phyloP scores from a whole-genome alignment of 2,113 vertebrate genomes.

The Hemichromis elongatus region DNA sequence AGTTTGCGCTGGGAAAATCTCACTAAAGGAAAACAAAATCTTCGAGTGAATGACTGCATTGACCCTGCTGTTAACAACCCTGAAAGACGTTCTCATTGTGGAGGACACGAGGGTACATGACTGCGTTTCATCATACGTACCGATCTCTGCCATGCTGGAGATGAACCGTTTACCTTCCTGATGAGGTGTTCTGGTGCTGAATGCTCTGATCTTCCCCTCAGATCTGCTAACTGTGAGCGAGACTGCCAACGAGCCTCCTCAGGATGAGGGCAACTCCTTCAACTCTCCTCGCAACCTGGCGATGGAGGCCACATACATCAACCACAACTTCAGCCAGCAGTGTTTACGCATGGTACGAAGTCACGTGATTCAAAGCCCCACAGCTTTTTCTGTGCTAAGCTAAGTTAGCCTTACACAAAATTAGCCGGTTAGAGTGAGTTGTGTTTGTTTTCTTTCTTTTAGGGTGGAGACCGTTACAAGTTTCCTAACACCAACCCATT shows the following conservation, averaged over 20 bases:
- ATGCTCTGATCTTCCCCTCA: slow-evolving; percentile 17
- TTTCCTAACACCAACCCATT: slow-evolving; percentile 94
- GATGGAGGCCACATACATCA: slow-evolving; percentile 99
- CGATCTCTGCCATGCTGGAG: background rate
- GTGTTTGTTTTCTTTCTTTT: background rate
- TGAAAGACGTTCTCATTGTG: background rate
- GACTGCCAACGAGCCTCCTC: slow-evolving; percentile 95
- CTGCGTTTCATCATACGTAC: background rate
- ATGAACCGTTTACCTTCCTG: background rate
- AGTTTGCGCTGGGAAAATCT: background rate
- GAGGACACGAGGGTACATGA: accelerated
- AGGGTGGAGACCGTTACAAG: slow-evolving; percentile 92
- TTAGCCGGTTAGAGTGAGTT: background rate
- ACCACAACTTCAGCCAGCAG: slow-evolving; percentile 99
- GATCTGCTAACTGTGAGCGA: slow-evolving; percentile 96
- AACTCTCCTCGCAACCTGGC: slow-evolving; percentile 96
- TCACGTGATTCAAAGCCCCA: background rate
- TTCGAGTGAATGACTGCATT: background rate
- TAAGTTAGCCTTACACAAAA: background rate
- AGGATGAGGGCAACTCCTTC: slow-evolving; percentile 95
- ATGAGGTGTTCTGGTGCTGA: background rate
- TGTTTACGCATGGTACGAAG: slow-evolving; percentile 86
- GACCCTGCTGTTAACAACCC: background rate
- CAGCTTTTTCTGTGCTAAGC: background rate
- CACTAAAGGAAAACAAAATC: background rate